Evolutionary conservation across 1,140 invertebrate genomes (phyloP), one percentile per base, ranked within the genome.

Genomic region (Neelides sp.): DNA sequence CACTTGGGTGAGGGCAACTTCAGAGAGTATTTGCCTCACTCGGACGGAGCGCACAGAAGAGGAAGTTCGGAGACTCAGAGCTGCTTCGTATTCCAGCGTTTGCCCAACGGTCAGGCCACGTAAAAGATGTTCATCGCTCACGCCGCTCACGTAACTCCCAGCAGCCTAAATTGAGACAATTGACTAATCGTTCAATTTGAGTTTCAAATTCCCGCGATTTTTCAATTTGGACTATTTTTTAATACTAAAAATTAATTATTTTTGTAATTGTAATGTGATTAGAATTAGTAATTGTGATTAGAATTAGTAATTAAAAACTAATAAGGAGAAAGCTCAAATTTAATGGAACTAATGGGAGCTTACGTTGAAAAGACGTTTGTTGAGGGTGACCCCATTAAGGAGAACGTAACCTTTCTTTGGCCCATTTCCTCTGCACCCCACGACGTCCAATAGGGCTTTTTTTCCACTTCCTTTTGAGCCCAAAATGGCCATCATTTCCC

Each of bases 381-480:
- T 85, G 49, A 93, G 69, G 0, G 85, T 78, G 0, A 82, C 78
- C 2, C 85, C 85, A 65, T 91, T 89, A 0, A 93, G 73, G 0
- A 86, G 73, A 15, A 93, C 82, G 63, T 89, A 83, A 0, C 89
- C 89, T 50, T 24, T 45, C 78, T 78, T 43, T 79, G 76, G 2
- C 80, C 83, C 58, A 74, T 71, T 1, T 74, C 75, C 35, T 17
- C 71, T 71, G n/a, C 87, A 74, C 4, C 85, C 82, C 24, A 93
- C 90, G 1, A 93, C 87, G 64, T 93, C 89, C 3, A 94, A 68
- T 1, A 94, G 71, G 1, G 89, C 87, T 46, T 85, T 73, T 65
- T 94, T 94, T 0, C 90, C 89, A 57, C 86, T 91, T 13, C 83
- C 83, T 75, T 93, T 94, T 0, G 87, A 92, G 5, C 90, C 90